These are phyloP conservation scores for Psittacula echo DNA, from an alignment of 2,797 vertebrate genomes.

Conservation along the genomic window DNA sequence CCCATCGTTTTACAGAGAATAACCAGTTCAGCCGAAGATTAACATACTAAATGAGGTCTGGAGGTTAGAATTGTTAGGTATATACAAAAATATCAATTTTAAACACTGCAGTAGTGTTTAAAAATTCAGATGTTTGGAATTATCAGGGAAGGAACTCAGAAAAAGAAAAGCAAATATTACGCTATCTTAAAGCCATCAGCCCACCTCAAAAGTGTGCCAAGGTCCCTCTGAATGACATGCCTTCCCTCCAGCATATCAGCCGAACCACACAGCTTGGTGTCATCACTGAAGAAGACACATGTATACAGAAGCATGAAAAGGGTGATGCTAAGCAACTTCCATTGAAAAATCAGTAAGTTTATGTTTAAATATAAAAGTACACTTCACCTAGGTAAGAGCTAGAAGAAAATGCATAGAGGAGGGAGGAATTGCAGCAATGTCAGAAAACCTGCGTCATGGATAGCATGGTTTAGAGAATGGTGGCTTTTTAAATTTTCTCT, in stretches of 20 bases:
- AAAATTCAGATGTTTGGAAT: neutral
- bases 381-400: neutral
- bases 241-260: too few species aligned
- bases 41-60: neutral
- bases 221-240: too few species aligned
- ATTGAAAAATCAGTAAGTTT: neutral
- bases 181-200: neutral
- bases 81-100: neutral
- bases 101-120: neutral
- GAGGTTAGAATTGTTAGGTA: neutral
- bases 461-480: neutral
- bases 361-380: neutral
- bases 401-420: neutral
- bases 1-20: neutral
- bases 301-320: neutral
- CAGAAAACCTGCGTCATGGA: neutral
- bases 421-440: neutral
- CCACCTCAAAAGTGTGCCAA: too few species aligned
- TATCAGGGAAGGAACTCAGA: neutral
- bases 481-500: neutral
- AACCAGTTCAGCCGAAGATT: neutral
- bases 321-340: neutral
- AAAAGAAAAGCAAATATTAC: rapidly evolving
- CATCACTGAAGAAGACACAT: neutral
- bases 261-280: too few species aligned